Conservation (phyloP, 2,113 vertebrate species). For the Colaptes auratus region DNA sequence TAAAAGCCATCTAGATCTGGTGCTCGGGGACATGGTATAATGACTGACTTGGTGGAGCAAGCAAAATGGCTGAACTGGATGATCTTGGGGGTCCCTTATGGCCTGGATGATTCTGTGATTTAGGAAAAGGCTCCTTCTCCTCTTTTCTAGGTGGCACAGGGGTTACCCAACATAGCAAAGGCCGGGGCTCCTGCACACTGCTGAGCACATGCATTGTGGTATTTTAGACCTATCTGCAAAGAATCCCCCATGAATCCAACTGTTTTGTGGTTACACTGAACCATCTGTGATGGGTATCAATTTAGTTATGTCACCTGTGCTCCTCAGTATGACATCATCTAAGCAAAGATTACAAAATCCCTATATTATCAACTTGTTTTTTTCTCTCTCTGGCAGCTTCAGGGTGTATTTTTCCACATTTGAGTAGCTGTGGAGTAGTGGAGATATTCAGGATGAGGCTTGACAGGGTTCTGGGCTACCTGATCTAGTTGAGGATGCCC, state of each 20-base stretch:
- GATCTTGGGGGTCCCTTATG: no score
- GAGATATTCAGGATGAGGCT: no score
- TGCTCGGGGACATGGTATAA: no score
- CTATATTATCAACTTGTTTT: not conserved
- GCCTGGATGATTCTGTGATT: no score
- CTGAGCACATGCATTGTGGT: not conserved
- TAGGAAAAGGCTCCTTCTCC: not conserved
- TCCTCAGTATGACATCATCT: not conserved
- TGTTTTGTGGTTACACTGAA: not conserved
- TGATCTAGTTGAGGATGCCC: no score
- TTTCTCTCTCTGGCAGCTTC: not conserved
- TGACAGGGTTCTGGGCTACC: no score
- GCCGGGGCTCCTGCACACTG: rapidly evolving
- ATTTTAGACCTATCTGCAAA: not conserved
- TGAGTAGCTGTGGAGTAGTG: not conserved
- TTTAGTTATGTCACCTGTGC: not conserved
- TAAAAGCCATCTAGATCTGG: no score
- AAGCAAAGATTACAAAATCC: not conserved
- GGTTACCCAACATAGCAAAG: not conserved
- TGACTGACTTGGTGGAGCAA: no score
- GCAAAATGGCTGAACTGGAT: no score
- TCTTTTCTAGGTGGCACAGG: not conserved
- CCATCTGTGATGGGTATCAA: not conserved
- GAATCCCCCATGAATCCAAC: not conserved
- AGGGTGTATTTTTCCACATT: not conserved